Conservation (phyloP, 2,888 invertebrate genomes). For the Meghimatium bilineatum region DNA sequence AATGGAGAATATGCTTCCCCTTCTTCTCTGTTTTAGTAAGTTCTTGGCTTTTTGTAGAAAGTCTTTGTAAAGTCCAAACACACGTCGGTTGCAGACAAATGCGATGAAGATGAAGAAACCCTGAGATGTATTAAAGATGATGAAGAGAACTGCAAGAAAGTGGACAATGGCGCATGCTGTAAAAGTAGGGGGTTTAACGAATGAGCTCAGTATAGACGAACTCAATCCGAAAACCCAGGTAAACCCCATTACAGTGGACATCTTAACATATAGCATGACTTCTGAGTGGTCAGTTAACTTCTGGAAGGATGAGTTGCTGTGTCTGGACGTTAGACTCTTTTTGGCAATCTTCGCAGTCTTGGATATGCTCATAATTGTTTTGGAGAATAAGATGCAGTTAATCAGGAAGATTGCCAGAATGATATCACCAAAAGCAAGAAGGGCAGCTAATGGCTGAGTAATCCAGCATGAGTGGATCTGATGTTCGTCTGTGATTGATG, state of each 20-base stretch:
- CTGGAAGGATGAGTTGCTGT: conserved; percentile 58
- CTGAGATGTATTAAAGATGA: conserved; percentile 69
- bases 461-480: conserved; percentile 64
- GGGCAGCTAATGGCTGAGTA: conserved; percentile 64
- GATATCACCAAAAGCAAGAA: conserved; percentile 68
- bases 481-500: background rate
- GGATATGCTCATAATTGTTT: conserved; percentile 67
- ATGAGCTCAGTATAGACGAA: conserved; percentile 66
- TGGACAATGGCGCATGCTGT: conserved; percentile 63
- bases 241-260: conserved; percentile 74
- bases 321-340: conserved; percentile 37
- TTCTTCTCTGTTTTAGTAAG: background rate
- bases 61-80: conserved; percentile 59
- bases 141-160: conserved; percentile 64
- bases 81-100: conserved; percentile 67
- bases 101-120: conserved; percentile 71
- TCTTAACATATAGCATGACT: conserved; percentile 70
- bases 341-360: conserved; percentile 59
- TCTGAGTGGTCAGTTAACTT: conserved; percentile 64
- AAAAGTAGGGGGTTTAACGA: conserved; percentile 54
- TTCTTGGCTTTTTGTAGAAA: conserved; percentile 45
- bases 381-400: conserved; percentile 65
- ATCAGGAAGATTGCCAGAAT: conserved; percentile 64
- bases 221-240: conserved; percentile 72
- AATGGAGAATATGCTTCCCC: background rate